Conservation (phyloP, 2,113 vertebrate genomes). For the Desmodus rotundus region DNA sequence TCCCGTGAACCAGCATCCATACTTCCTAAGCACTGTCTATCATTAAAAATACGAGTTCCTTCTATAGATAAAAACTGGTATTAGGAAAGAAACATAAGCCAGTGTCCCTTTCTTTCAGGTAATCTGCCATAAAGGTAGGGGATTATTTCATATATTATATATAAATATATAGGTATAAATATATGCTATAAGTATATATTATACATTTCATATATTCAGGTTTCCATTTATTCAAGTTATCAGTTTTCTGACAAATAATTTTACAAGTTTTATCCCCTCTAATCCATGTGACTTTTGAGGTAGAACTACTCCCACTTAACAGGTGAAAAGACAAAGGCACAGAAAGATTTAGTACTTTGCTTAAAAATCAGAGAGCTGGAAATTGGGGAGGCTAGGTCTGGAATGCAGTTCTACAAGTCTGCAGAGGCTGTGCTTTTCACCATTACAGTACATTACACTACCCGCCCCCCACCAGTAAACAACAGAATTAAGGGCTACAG, state of each 20-base stretch:
- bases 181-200: neutral
- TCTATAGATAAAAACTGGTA: neutral
- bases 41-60: neutral
- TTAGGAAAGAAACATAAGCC: neutral
- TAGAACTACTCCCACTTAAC: neutral
- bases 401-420: neutral
- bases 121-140: neutral
- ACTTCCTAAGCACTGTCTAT: neutral
- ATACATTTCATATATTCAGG: neutral
- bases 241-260: neutral
- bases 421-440: neutral
- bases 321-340: neutral
- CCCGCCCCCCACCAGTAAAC: too few species aligned
- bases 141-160: neutral
- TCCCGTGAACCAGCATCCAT: neutral
- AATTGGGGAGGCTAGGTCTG: neutral
- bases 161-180: neutral
- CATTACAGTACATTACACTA: too few species aligned
- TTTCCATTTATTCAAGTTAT: neutral
- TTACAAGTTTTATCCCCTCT: neutral
- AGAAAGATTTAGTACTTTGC: neutral
- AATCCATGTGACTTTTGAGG: neutral
- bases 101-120: neutral
- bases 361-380: conserved; percentile 1
- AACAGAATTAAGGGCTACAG: neutral